Evolutionary conservation across 2,888 invertebrate genomes (phyloP).

Genomic region (Gastrophysa polygoni): DNA sequence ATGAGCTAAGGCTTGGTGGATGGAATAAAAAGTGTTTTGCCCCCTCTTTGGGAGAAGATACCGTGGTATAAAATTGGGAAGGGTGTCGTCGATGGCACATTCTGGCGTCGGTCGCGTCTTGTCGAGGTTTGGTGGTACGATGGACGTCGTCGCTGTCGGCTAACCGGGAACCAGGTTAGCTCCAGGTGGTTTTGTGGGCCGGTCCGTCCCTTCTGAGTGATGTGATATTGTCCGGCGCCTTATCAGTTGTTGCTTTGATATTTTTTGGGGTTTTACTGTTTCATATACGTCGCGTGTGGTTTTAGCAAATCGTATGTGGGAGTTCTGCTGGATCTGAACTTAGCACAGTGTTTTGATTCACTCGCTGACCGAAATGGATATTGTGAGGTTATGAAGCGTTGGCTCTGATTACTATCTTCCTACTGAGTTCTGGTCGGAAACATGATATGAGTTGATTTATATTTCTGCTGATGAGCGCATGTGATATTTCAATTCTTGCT

Average conservation of each 20-base stretch:
- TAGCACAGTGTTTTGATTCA: no score
- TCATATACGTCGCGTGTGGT: not conserved
- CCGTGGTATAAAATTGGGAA: conserved; percentile 60
- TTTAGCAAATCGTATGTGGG: no score
- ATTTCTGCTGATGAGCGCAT: no score
- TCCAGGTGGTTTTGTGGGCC: conserved; percentile 26
- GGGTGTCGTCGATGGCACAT: conserved; percentile 60
- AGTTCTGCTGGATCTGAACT: no score
- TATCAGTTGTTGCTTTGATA: not conserved
- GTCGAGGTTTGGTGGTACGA: conserved; percentile 40
- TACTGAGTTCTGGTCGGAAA: no score
- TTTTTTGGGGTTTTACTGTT: not conserved
- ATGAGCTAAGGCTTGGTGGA: conserved; percentile 76
- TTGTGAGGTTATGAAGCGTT: no score
- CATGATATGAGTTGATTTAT: no score
- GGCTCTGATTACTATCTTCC: no score
- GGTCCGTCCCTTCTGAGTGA: not conserved
- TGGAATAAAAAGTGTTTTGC: conserved; percentile 75
- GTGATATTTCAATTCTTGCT: no score
- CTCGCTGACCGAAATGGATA: no score
- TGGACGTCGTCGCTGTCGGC: conserved; percentile 41
- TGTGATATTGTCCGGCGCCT: not conserved
- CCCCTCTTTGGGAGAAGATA: conserved; percentile 61
- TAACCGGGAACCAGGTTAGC: conserved; percentile 42
- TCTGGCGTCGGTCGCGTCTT: conserved; percentile 57